Base-by-base conservation (phyloP, 2,113 vertebrate species). In the Psittacara wagleri region DNA sequence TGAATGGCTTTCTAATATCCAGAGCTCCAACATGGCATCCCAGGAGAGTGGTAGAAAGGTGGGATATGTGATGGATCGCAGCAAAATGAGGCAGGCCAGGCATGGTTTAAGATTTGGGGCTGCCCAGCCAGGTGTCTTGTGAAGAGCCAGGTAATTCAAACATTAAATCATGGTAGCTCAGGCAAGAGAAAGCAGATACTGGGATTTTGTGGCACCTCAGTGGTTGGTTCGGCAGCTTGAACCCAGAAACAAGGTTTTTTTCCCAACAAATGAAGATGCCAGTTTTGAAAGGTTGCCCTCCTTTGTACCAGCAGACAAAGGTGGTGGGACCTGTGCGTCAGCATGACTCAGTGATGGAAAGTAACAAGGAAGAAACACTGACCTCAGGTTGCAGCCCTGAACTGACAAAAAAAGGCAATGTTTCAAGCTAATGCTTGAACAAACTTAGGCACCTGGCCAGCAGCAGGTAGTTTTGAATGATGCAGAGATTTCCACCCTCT, bases 261-360 rank as follows among this genome's bases (percentile, higher is more conserved):
- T 44, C 66, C 27, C 54, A 46, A 13, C 17, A 63, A 49, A 33
- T n/a, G 54, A 43, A 86, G 43, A 51, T 63, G 28, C 3, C 63
- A 2, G 43, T 49, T 92, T 72, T 78, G 55, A 74, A 49, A 79
- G n/a, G 11, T 33, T 92, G 12, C 37, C 29, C 31, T 62, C 13
- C 19, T 63, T 41, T 27, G 5, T 35, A 39, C 9, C 80, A 79
- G 43, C 44, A 81, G 33, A 29, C 17, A 59, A 48, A 28, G 44
- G 37, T 44, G 69, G 43, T 64, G 39, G 13, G 39, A 66, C 8
- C 41, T 37, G 25, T 22, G 20, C 0, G 1, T 44, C 77, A 63
- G n/a, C 35, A 37, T 0, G 0, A 23, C 13, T 55, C 1, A 2
- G 41, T 22, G 35, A 46, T 1, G 6, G 55, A 69, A 88, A 83